Evolutionary conservation across 2,113 vertebrate species (phyloP).

Genomic region (Cromileptes altivelis): DNA sequence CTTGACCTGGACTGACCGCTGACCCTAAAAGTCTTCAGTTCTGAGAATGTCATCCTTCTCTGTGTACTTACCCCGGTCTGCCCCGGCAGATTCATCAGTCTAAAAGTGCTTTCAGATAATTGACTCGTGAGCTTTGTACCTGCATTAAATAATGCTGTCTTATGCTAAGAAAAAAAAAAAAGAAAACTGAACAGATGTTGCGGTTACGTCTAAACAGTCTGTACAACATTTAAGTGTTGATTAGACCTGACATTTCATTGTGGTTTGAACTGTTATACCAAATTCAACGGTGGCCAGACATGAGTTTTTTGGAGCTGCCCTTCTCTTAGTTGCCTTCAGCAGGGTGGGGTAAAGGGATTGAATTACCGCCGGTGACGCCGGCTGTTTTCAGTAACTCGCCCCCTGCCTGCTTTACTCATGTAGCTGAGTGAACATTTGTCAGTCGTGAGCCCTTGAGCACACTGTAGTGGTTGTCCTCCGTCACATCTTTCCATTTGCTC

Average conservation of each 20-base stretch:
- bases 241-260: slow-evolving; percentile 70
- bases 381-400: slow-evolving; percentile 51
- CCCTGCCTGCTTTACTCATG: slow-evolving; percentile 70
- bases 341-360: slow-evolving; percentile 69
- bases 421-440: slow-evolving; percentile 71
- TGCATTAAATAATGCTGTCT: slow-evolving; percentile 60
- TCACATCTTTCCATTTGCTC: slow-evolving; percentile 66
- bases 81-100: slow-evolving; percentile 61
- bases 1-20: slow-evolving; percentile 79
- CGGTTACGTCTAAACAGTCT: slow-evolving; percentile 48
- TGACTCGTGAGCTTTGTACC: slow-evolving; percentile 72
- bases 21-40: slow-evolving; percentile 77
- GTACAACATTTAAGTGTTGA: slow-evolving; percentile 58
- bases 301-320: slow-evolving; percentile 73
- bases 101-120: slow-evolving; percentile 76
- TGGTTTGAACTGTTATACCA: slow-evolving; percentile 80
- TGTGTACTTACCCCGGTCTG: slow-evolving; percentile 58
- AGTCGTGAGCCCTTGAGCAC: slow-evolving; percentile 64
- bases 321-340: slow-evolving; percentile 85
- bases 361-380: slow-evolving; percentile 65
- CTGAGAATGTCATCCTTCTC: slow-evolving; percentile 66
- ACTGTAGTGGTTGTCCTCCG: slow-evolving; percentile 65
- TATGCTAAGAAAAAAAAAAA: slow-evolving; percentile 34
- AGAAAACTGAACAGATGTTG: slow-evolving; percentile 33
- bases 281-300: slow-evolving; percentile 74